phyloP scores from a whole-genome alignment of 37 sponge, comb jelly and placozoan species.

The Ianthella basta region DNA sequence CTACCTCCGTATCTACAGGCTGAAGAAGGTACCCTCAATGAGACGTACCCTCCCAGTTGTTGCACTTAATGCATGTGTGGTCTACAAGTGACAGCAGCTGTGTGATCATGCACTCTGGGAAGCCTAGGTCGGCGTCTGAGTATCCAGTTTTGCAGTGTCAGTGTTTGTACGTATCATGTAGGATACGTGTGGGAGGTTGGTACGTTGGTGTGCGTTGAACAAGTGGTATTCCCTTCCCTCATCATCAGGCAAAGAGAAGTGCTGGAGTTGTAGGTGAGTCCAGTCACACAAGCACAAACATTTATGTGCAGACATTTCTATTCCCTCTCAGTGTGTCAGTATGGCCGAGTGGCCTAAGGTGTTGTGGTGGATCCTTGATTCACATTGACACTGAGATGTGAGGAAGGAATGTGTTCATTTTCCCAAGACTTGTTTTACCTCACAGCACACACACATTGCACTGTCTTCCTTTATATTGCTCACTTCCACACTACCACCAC shows the following conservation, averaged over 20 bases:
- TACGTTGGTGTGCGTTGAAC: constrained; percentile 89
- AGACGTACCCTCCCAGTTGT: too few species aligned
- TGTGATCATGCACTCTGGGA: constrained; percentile 34
- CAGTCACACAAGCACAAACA: constrained; percentile 72
- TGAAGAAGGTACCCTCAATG: constrained; percentile 5
- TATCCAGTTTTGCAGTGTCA: too few species aligned
- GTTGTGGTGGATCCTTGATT: constrained; percentile 96
- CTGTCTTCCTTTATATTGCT: too few species aligned
- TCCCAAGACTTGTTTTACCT: constrained; percentile 40
- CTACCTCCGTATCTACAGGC: constrained; percentile 72
- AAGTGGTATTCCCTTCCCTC: constrained; percentile 81
- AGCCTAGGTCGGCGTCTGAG: too few species aligned
- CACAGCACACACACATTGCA: too few species aligned
- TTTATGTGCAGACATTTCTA: constrained; percentile 46
- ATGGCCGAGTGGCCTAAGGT: constrained; percentile 97
- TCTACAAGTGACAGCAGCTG: constrained; percentile 56
- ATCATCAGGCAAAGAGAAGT: constrained; percentile 46
- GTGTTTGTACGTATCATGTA: too few species aligned
- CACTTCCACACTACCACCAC: too few species aligned
- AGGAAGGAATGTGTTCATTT: too few species aligned
- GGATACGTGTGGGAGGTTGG: constrained; percentile 42
- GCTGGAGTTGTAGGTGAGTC: not conserved
- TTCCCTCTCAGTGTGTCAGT: constrained; percentile 51
- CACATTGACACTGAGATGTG: constrained; percentile 95
- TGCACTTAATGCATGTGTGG: too few species aligned